These are phyloP conservation scores for Pilophorus perplexus DNA, from an alignment of 2,888 invertebrate genomes.

Conservation along the genomic window DNA sequence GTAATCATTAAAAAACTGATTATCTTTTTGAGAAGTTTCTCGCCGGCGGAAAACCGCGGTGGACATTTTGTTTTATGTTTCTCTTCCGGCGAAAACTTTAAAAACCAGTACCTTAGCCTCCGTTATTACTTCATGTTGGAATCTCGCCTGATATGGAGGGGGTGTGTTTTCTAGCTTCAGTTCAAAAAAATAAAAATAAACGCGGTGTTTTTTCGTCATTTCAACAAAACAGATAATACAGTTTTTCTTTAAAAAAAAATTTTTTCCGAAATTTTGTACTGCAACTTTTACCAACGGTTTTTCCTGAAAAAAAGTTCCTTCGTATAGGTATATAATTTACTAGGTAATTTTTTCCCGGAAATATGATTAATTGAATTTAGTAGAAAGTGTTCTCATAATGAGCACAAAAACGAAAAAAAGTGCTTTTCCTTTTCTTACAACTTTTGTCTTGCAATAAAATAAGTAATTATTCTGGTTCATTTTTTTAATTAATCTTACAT, in stretches of 20 bases:
- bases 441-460: constrained; percentile 8
- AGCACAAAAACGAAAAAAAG: constrained; percentile 22
- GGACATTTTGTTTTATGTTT: too few species aligned
- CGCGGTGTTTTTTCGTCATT: constrained; percentile 8
- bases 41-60: too few species aligned
- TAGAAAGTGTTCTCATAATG: too few species aligned
- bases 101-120: constrained; percentile 40
- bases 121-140: constrained; percentile 21
- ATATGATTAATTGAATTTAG: background rate
- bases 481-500: constrained; percentile 30
- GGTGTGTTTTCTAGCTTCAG: constrained; percentile 3
- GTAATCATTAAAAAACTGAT: constrained; percentile 43
- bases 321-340: background rate
- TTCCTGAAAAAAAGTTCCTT: constrained; percentile 35
- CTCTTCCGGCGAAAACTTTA: constrained; percentile 29
- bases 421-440: constrained; percentile 27
- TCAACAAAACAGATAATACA: constrained; percentile 38
- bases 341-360: constrained; percentile 27
- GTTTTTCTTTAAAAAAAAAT: constrained; percentile 21
- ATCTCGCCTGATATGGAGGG: constrained; percentile 38
- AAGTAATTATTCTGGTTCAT: constrained; percentile 35
- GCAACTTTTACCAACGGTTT: constrained; percentile 39
- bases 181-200: constrained; percentile 16
- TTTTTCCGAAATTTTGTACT: constrained; percentile 8
- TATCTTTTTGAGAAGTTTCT: constrained; percentile 39